phyloP scores from a whole-genome alignment of 2,113 vertebrate genomes.

The Cebus imitator region DNA sequence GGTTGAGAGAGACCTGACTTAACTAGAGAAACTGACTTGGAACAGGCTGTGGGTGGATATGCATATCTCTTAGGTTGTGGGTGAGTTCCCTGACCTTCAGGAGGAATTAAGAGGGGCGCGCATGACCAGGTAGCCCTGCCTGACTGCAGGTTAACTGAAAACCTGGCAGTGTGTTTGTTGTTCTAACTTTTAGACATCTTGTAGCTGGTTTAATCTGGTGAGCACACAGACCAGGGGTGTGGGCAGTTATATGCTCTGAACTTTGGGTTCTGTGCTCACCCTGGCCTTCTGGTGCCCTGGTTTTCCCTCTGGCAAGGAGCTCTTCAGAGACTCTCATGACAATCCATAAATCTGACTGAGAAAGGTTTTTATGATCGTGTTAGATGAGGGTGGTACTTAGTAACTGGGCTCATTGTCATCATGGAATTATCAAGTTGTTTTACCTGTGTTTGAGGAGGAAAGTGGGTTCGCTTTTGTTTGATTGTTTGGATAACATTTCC shows the following conservation, averaged over 20 bases:
- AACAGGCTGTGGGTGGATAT: conserved; percentile 41
- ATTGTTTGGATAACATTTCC: not conserved
- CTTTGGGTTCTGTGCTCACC: not conserved
- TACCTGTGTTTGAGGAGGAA: not conserved
- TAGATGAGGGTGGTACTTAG: not conserved
- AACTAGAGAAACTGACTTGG: conserved; percentile 33
- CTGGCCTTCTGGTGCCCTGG: not conserved
- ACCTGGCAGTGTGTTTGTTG: conserved; percentile 67
- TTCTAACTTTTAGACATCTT: conserved; percentile 67
- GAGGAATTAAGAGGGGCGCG: conserved; percentile 33
- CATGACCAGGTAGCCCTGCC: conserved; percentile 23
- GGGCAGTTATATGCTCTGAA: not conserved
- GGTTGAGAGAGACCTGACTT: conserved; percentile 40
- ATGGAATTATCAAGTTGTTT: not conserved
- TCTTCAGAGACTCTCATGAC: not conserved
- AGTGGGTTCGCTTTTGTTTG: not conserved
- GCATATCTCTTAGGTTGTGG: not conserved
- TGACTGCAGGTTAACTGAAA: conserved; percentile 28
- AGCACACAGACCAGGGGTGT: not conserved
- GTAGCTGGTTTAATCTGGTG: conserved; percentile 61
- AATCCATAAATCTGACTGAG: not conserved
- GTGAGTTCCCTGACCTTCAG: conserved; percentile 39
- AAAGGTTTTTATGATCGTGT: not conserved
- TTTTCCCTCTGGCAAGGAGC: not conserved
- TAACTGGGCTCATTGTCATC: conserved; percentile 10